Evolutionary conservation across 2,113 vertebrate species (phyloP).

Genomic region (Diglossa brunneiventris): DNA sequence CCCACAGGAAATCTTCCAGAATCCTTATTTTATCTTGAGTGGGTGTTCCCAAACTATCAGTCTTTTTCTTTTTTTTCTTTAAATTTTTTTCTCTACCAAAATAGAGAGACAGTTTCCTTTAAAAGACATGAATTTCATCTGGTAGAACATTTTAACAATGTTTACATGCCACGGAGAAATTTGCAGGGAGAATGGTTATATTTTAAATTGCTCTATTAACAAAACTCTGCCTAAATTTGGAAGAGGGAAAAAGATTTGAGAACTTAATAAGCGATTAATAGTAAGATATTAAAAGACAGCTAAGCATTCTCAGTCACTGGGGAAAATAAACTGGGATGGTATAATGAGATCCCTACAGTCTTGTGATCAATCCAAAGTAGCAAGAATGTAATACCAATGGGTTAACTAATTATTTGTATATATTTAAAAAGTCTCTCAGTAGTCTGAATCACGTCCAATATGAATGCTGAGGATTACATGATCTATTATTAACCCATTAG

Average conservation of each 20-base stretch:
- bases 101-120: slow-evolving; percentile 61
- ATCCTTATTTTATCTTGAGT: slow-evolving; percentile 77
- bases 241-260: slow-evolving; percentile 22
- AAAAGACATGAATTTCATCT: slow-evolving; percentile 72
- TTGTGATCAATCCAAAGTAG: slow-evolving; percentile 64
- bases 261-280: slow-evolving; percentile 55
- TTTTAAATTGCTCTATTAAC: slow-evolving; percentile 44
- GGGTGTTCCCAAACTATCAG: slow-evolving; percentile 72
- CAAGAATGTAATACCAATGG: slow-evolving; percentile 49
- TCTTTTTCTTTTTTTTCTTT: neutral
- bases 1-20: slow-evolving; percentile 70
- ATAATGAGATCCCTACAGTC: slow-evolving; percentile 67
- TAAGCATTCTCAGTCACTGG: slow-evolving; percentile 43
- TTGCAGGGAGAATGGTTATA: slow-evolving; percentile 15
- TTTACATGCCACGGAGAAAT: slow-evolving; percentile 61
- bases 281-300: slow-evolving; percentile 56
- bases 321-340: slow-evolving; percentile 43
- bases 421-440: slow-evolving; percentile 55
- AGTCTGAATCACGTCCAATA: slow-evolving; percentile 34
- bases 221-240: slow-evolving; percentile 47
- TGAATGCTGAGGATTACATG: slow-evolving; percentile 1
- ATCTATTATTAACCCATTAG: slow-evolving; percentile 47
- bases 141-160: slow-evolving; percentile 58
- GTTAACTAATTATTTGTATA: slow-evolving; percentile 66
- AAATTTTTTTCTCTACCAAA: slow-evolving; percentile 49